phyloP scores from a whole-genome alignment of 2,113 vertebrate genomes.

The Zosterops japonicus region DNA sequence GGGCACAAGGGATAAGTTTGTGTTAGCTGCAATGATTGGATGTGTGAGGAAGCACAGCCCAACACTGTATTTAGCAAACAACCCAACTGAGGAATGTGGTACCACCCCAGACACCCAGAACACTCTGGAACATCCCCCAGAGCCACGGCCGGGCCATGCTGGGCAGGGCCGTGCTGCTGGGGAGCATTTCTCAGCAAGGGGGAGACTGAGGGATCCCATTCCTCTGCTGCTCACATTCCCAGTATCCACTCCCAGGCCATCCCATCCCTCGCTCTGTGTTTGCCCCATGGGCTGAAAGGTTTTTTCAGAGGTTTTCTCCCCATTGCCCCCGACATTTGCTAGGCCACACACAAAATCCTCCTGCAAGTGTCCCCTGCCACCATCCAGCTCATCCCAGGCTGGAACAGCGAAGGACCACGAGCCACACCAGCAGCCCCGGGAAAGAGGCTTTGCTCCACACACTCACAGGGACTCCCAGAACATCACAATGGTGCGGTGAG shows the following conservation, averaged over 20 bases:
- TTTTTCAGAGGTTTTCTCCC: background rate
- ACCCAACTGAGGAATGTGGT: rapidly evolving
- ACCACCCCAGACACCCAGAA: background rate
- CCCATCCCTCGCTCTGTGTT: background rate
- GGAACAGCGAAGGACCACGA: background rate
- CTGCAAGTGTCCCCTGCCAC: background rate
- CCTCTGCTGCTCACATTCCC: background rate
- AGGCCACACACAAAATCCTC: background rate
- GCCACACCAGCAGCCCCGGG: background rate
- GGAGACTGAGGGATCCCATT: background rate
- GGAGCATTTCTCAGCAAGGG: background rate
- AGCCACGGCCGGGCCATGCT: rapidly evolving
- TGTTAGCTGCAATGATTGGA: background rate
- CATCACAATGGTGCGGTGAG: background rate
- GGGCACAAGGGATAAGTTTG: background rate
- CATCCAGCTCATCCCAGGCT: background rate
- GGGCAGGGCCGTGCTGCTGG: background rate
- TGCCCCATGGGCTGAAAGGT: background rate
- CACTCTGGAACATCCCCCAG: background rate
- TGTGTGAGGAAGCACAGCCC: background rate
- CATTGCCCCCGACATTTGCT: background rate
- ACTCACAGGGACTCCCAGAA: background rate
- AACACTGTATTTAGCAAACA: background rate
- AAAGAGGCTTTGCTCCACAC: background rate
- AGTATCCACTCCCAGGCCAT: background rate